phyloP scores from a whole-genome alignment of 2,113 vertebrate genomes.

The Lasiurus cinereus region DNA sequence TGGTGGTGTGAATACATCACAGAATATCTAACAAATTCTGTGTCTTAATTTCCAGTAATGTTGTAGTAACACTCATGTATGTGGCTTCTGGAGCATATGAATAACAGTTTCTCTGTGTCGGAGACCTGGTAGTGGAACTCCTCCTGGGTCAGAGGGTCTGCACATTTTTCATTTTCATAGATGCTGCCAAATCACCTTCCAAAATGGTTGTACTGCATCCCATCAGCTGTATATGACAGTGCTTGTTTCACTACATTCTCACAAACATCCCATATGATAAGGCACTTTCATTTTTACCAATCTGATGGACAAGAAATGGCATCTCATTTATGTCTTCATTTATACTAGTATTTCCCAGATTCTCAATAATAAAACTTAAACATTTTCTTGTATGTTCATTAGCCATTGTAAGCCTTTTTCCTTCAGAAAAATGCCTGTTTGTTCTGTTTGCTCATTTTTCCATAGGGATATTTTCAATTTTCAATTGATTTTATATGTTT shows the following conservation, averaged over 20 bases:
- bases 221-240: neutral
- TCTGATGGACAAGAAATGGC: neutral
- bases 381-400: neutral
- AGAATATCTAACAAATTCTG: neutral
- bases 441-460: constrained; percentile 10
- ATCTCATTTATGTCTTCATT: neutral
- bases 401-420: neutral
- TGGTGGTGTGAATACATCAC: neutral
- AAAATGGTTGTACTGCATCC: neutral
- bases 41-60: neutral
- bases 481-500: neutral
- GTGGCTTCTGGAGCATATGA: neutral
- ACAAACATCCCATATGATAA: constrained; percentile 34
- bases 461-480: neutral
- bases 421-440: neutral
- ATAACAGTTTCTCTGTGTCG: neutral
- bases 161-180: constrained; percentile 29
- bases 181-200: constrained; percentile 15
- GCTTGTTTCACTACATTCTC: neutral
- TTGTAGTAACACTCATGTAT: accelerated
- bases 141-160: neutral
- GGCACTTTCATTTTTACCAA: constrained; percentile 47
- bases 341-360: neutral
- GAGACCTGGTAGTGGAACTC: neutral
- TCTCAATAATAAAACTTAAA: constrained; percentile 24